Percentiles rank a stretch among this genome's conserved stretches.
Conservation (phyloP, 1,140 invertebrate species). For the Schlechtendalia chinensis region DNA sequence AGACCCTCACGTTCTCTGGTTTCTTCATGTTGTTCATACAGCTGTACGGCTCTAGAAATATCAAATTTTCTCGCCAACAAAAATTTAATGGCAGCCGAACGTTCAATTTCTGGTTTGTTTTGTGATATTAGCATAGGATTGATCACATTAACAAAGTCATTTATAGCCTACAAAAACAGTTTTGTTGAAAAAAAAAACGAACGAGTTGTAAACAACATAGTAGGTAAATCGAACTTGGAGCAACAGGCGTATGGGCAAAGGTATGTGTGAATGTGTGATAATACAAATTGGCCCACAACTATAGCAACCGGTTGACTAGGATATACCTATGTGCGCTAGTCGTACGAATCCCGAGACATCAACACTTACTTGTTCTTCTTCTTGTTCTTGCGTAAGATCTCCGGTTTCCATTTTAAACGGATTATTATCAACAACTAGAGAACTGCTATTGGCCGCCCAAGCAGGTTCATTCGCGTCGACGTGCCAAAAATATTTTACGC, state of each 20-base stretch:
- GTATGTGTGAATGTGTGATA: background rate
- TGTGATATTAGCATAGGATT: constrained; percentile 65
- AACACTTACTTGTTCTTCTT: constrained; percentile 25
- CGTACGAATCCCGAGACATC: background rate
- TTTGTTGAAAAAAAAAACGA: constrained; percentile 8
- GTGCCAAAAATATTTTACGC: background rate
- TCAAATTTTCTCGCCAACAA: constrained; percentile 94
- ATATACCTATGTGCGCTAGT: background rate
- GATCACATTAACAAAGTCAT: constrained; percentile 73
- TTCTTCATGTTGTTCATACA: constrained; percentile 89
- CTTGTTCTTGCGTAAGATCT: constrained; percentile 5
- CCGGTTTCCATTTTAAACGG: constrained; percentile 30
- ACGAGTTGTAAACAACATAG: background rate
- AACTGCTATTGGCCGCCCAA: background rate
- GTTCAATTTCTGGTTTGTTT: constrained; percentile 65
- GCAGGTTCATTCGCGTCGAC: constrained; percentile 14
- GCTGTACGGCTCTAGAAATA: constrained; percentile 77
- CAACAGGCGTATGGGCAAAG: background rate
- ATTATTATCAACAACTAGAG: constrained; percentile 7
- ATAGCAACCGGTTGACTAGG: too few relatives aligned
- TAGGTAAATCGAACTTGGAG: background rate
- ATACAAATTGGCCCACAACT: background rate
- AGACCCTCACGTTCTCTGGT: constrained; percentile 83
- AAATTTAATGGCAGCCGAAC: constrained; percentile 90
- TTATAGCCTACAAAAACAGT: constrained; percentile 66